Base-by-base conservation (phyloP, 2,888 invertebrate species). In the Hypomecis punctinalis region DNA sequence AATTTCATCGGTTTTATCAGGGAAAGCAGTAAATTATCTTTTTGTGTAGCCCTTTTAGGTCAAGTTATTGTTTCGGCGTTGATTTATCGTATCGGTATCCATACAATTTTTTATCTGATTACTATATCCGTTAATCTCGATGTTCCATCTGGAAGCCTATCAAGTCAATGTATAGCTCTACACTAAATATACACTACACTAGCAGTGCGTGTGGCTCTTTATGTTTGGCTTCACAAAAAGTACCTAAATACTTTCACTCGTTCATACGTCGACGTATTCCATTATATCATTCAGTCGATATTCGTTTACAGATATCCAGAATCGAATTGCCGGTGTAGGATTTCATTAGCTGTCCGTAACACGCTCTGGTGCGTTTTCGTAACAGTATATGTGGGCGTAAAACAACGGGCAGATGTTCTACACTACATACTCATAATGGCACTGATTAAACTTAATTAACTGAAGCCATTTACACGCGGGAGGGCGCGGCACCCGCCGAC, bases 371-470 rank as follows among this genome's bases (percentile, higher is more conserved):
- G 70, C 69, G 73, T 75, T 80, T 76, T 78, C 80, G 91, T 89
- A 91, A 91, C 84, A 73, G 75, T 80, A 91, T 90, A 88, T 80
- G 89, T 86, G 90, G 92, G 92, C 91, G 92, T 89, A 76, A 79
- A 82, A 80, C 76, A 81, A 80, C 78, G 74, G 83, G 84, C 92
- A 93, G 89, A 91, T 93, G 91, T 86, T 84, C 82, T 76, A 75
- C 80, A 79, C 77, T 77, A 76, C 80, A 78, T 74, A 76, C 75
- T 76, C 79, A 81, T 86, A 83, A 84, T 81, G 85, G 84, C 83
- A 86, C 86, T 91, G 91, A 92, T 93, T 91, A 93, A 91, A 93
- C 86, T 91, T 92, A 93, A 93, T 92, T 93, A 93, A 91, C 90
- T 91, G 92, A 93, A 93, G 92, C 92, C 92, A 88, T 92, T 90